phyloP scores from a whole-genome alignment of 2,113 vertebrate species.

The Rana temporaria region DNA sequence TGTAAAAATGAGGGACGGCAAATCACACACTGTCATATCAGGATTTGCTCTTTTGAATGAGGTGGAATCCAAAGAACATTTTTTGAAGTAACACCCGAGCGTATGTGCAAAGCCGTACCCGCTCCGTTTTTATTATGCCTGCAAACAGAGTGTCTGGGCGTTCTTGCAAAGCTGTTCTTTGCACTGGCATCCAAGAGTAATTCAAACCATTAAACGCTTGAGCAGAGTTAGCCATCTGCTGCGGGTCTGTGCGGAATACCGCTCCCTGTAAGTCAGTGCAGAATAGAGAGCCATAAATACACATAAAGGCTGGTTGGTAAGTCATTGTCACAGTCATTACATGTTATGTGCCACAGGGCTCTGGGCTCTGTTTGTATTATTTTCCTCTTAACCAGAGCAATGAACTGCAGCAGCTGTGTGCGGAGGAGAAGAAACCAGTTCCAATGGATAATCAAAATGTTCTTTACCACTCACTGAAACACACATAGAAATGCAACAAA shows the following conservation, averaged over 20 bases:
- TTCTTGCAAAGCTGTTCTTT: constrained; percentile 44
- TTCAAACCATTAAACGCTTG: constrained; percentile 67
- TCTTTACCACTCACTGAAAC: not conserved
- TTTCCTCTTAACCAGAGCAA: constrained; percentile 56
- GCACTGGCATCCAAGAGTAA: constrained; percentile 54
- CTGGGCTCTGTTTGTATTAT: constrained; percentile 66
- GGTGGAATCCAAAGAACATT: constrained; percentile 15
- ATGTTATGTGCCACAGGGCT: constrained; percentile 70
- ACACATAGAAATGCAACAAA: not conserved
- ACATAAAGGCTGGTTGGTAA: constrained; percentile 64
- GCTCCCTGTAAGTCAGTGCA: constrained; percentile 66
- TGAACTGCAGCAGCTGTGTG: constrained; percentile 61
- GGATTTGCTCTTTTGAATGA: constrained; percentile 8
- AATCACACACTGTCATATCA: constrained; percentile 22
- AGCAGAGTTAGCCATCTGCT: constrained; percentile 71
- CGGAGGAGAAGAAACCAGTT: constrained; percentile 46
- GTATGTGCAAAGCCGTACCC: constrained; percentile 1
- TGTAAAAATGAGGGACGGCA: constrained; percentile 11
- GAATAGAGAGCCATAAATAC: constrained; percentile 49
- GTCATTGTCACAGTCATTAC: constrained; percentile 69
- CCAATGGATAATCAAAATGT: constrained; percentile 10
- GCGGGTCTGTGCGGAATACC: constrained; percentile 67
- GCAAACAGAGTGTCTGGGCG: constrained; percentile 40
- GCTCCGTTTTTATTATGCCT: constrained; percentile 30
- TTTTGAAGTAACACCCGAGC: constrained; percentile 20